Evolutionary conservation across 2,888 invertebrate genomes (phyloP).

Genomic region (Drosophila siamana): DNA sequence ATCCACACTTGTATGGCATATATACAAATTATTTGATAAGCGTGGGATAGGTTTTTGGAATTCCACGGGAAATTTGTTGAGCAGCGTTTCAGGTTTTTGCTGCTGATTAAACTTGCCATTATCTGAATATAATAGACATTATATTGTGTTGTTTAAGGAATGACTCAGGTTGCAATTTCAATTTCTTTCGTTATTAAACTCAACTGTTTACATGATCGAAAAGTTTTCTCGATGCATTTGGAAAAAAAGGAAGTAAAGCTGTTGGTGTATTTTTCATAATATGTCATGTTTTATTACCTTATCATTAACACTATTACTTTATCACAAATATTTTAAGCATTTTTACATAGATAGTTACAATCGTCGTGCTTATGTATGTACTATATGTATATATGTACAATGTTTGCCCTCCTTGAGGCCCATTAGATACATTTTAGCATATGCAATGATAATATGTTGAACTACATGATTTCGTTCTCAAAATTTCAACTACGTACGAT

Average conservation of each 20-base stretch:
- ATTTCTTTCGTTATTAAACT: background rate
- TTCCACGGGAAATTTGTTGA: background rate
- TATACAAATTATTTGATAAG: background rate
- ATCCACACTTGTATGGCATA: background rate
- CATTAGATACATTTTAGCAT: constrained; percentile 42
- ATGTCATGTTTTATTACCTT: constrained; percentile 74
- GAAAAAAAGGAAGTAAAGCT: background rate
- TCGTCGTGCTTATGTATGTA: constrained; percentile 61
- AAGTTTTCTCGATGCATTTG: background rate
- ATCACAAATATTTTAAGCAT: constrained; percentile 82
- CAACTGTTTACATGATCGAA: background rate
- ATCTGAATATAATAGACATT: background rate
- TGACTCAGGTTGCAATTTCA: background rate
- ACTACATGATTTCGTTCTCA: constrained; percentile 49
- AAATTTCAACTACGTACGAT: constrained; percentile 56
- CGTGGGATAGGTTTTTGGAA: background rate
- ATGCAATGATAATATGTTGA: constrained; percentile 29
- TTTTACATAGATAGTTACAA: constrained; percentile 81
- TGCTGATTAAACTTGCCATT: background rate
- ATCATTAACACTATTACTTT: constrained; percentile 80
- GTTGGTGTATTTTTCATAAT: constrained; percentile 56
- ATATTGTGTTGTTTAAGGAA: background rate
- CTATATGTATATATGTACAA: constrained; percentile 57
- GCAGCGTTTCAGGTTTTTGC: background rate
- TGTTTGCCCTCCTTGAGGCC: constrained; percentile 37